These are phyloP conservation scores for Equus przewalskii DNA, from an alignment of 2,113 vertebrate species.

Conservation along the genomic window DNA sequence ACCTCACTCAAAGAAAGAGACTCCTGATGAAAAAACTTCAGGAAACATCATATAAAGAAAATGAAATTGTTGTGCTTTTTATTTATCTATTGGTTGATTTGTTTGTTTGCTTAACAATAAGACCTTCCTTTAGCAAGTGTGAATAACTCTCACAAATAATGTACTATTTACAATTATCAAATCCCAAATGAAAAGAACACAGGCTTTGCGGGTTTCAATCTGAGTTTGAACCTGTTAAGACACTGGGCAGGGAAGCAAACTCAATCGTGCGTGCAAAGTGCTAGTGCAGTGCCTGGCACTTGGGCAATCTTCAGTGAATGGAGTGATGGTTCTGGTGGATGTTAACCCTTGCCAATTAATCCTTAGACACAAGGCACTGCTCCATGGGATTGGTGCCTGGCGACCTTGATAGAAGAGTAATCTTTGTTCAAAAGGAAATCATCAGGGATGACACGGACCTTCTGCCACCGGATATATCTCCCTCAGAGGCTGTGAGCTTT, in stretches of 20 bases:
- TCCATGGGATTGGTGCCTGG: neutral
- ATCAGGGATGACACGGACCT: neutral
- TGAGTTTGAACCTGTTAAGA: neutral
- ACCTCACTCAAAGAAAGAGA: neutral
- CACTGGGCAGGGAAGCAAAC: neutral
- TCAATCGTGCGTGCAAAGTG: neutral
- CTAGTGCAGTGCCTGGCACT: neutral
- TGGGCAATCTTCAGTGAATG: neutral
- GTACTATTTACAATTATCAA: neutral
- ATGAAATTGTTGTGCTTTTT: neutral
- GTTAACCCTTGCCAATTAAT: neutral
- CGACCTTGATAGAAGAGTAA: neutral
- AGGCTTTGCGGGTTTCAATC: neutral
- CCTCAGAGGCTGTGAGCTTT: slow-evolving; percentile 11
- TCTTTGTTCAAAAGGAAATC: slow-evolving; percentile 19
- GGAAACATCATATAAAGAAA: neutral
- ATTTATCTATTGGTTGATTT: neutral
- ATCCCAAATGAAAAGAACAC: neutral
- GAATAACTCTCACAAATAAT: slow-evolving; percentile 23
- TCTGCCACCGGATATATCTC: neutral
- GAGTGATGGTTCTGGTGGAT: neutral
- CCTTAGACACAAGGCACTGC: neutral
- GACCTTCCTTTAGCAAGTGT: neutral
- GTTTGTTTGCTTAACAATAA: neutral
- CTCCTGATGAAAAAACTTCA: neutral